Evolutionary conservation across 2,113 vertebrate species (phyloP).

Genomic region (Mandrillus leucophaeus): DNA sequence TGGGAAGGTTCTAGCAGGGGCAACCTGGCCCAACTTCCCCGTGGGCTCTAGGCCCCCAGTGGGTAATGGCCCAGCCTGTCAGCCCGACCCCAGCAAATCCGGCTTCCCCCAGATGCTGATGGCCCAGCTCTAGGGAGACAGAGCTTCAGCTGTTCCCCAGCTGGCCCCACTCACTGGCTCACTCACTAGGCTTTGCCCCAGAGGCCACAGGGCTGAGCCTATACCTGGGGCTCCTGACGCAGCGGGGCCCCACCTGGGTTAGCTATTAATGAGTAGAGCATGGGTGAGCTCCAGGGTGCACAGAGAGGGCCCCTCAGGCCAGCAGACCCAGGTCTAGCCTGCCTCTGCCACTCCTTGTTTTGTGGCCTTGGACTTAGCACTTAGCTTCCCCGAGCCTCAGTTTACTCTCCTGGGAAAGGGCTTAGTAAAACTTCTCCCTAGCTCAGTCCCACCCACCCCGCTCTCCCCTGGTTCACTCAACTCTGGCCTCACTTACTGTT

Average conservation of each 20-base stretch:
- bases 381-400: background rate
- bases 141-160: background rate
- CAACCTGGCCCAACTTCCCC: rapidly evolving
- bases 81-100: background rate
- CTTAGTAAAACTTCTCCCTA: background rate
- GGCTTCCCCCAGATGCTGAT: background rate
- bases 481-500: background rate
- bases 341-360: background rate
- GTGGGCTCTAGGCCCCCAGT: background rate
- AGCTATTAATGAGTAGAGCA: constrained; percentile 14
- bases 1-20: background rate
- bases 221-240: background rate
- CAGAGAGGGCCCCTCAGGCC: background rate
- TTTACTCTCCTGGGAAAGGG: background rate
- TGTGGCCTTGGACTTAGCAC: background rate
- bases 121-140: background rate
- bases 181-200: background rate
- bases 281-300: background rate
- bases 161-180: background rate
- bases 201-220: background rate
- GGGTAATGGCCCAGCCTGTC: background rate
- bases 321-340: background rate
- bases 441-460: rapidly evolving
- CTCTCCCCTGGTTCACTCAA: background rate
- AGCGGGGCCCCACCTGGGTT: background rate